Evolutionary conservation across 2,797 vertebrate genomes (phyloP), one percentile per base, ranked within the genome.

Genomic region (Knipowitschia caucasica): DNA sequence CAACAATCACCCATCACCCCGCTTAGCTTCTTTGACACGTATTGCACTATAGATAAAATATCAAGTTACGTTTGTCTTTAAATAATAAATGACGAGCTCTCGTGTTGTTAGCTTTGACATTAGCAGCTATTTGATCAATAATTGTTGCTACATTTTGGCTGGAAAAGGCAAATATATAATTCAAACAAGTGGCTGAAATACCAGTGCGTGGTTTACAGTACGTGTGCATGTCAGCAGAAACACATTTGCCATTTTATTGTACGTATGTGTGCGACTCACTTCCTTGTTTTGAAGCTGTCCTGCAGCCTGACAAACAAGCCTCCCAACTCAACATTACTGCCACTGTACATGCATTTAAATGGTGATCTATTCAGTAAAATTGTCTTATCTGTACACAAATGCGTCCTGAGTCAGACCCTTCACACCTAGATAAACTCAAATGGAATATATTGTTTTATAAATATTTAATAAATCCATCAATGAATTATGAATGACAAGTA

Each of bases 101-200:
- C 33, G 51, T 43, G 11, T 9, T 1, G 14, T 0, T 56, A 36
- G 10, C 20, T 8, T 4, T 27, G 51, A 1, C 42, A 34, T 31
- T 49, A 56, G 25, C 52, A 15, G 56, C 38, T n/a, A 11, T 15
- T 47, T 17, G 24, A 51, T 26, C 2, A 47, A n/a, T n/a, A n/a
- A n/a, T 18, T 29, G 4, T 17, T 12, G 31, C 12, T 11, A 7
- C 15, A 17, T 31, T n/a, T 11, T 18, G 26, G 9, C 26, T 45
- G n/a, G 24, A 4, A 27, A 18, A 7, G 1, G 3, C 7, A n/a
- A 45, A 10, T 11, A 4, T 17, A 8, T n/a, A 26, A n/a, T n/a
- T n/a, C n/a, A n/a, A n/a, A n/a, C n/a, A n/a, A n/a, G n/a, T n/a
- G n/a, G n/a, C n/a, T 29, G n/a, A 45, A 45, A 17, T 7, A 17